phyloP scores from a whole-genome alignment of 2,113 vertebrate species.

The Ia io region DNA sequence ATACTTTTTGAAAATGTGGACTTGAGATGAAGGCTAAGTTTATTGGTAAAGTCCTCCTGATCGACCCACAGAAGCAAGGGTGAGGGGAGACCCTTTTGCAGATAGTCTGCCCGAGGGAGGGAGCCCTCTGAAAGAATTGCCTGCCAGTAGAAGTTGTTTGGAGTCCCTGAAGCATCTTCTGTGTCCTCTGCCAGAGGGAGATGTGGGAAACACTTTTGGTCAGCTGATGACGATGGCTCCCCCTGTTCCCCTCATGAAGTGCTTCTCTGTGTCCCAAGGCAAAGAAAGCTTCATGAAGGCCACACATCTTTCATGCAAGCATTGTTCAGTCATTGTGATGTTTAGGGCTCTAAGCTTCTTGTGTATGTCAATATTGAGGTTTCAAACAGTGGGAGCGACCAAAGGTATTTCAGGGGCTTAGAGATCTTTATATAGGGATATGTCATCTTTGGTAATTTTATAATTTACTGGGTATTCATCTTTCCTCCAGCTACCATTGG shows the following conservation, averaged over 20 bases:
- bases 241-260: neutral
- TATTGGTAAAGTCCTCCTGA: neutral
- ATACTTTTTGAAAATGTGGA: neutral
- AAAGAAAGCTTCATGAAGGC: neutral
- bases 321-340: neutral
- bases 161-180: neutral
- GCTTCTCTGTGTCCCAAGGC: neutral
- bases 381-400: neutral
- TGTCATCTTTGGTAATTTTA: neutral
- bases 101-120: neutral
- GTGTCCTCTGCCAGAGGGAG: neutral
- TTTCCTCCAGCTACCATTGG: neutral
- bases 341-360: neutral
- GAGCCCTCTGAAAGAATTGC: neutral
- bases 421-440: neutral
- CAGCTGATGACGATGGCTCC: neutral
- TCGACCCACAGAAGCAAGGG: neutral
- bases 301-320: neutral
- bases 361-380: neutral
- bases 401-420: neutral
- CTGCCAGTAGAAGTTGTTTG: neutral
- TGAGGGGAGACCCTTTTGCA: neutral
- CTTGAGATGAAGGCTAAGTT: neutral
- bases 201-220: no score
- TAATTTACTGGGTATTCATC: neutral